Base-by-base conservation (phyloP, 2,113 vertebrate genomes). In the Oreochromis aureus region DNA sequence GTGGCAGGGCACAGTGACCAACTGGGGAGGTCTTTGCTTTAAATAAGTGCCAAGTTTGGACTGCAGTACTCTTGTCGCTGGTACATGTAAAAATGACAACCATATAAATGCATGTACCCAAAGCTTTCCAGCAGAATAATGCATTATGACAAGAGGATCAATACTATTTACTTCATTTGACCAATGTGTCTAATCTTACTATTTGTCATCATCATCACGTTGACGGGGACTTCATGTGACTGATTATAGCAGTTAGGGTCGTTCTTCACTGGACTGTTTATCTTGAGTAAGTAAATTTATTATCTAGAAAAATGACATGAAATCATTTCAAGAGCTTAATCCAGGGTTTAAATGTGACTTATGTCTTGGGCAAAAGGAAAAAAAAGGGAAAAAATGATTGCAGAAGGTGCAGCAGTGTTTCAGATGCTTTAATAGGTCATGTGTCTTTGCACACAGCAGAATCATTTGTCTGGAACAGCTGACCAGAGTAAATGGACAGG, bases 401-500 rank as follows among this genome's bases (percentile, higher is more conserved):
- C 7, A 76, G 63, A 58, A 32, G 3, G 6, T 9, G 54, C 19
- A 41, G 27, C 79, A 24, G 79, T 44, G n/a, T 73, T 84, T 83
- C 13, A 48, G 63, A 51, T 69, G 61, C 66, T 80, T 84, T 87
- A 80, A 63, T 56, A 59, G 36, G 80, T 56, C 66, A 30, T 91
- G 83, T 93, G 87, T 87, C 85, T 87, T 32, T 36, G 53, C 54
- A 73, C 63, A 82, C 82, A 53, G 84, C 56, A 79, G 48, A 24
- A 30, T 69, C 83, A 24, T 83, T 78, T 83, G 58, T 83, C 44
- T 71, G 53, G 48, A 86, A 73, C 85, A 86, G 86, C 55, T 89
- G 87, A 18, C 76, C 56, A 55, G 55, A 83, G 44, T 80, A 78
- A 78, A 85, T 84, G 46, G 15, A 83, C 39, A 15, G 27, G 19